Evolutionary conservation across 2,888 invertebrate species (phyloP).

Genomic region (Leptopilina drosophilae): DNA sequence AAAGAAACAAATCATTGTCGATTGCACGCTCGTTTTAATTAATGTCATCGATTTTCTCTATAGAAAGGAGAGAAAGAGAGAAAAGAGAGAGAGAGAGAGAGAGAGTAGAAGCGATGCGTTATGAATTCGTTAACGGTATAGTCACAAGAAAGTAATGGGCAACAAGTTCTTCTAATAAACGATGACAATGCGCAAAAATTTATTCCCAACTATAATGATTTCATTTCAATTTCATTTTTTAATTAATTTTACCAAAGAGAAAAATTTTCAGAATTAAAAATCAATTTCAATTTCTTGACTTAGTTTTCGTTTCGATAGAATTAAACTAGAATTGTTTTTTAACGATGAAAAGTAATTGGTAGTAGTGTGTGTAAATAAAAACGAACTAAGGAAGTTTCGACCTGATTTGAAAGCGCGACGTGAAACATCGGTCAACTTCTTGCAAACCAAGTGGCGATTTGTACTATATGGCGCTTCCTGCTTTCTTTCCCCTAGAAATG

Average conservation of each 20-base stretch:
- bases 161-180: conserved; percentile 25
- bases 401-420: conserved; percentile 18
- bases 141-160: conserved; percentile 57
- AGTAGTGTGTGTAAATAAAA: neutral
- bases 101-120: conserved; percentile 52
- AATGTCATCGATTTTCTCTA: conserved; percentile 32
- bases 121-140: conserved; percentile 60
- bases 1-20: conserved; percentile 35
- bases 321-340: neutral
- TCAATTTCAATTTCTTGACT: too few species aligned
- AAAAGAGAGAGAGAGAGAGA: conserved; percentile 45
- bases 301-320: too few species aligned
- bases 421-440: conserved; percentile 39
- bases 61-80: conserved; percentile 42
- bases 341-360: neutral
- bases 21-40: conserved; percentile 25
- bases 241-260: too few species aligned
- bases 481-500: conserved; percentile 45
- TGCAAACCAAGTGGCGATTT: conserved; percentile 41
- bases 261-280: too few species aligned
- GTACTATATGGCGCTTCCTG: conserved; percentile 46
- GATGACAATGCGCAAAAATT: conserved; percentile 31
- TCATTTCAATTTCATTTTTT: too few species aligned
- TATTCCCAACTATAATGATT: conserved; percentile 11
- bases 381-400: conserved; percentile 37